Percentiles rank a stretch among this genome's conserved stretches.
These are phyloP conservation scores for Erebia palarica DNA, from an alignment of 2,888 invertebrate species.

Conservation along the genomic window DNA sequence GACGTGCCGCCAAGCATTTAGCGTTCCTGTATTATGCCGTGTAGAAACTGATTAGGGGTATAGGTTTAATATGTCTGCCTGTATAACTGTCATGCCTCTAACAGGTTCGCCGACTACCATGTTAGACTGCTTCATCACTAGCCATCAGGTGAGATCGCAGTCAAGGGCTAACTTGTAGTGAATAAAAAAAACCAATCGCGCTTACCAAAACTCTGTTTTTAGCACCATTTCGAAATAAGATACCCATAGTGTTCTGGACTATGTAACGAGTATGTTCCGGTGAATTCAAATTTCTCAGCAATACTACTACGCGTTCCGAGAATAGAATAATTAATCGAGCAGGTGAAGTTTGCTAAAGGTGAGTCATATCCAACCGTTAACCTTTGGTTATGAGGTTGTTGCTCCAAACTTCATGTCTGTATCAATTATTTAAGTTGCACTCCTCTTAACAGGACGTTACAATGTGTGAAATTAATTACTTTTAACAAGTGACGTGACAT, in stretches of 20 bases:
- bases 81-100: too few relatives aligned
- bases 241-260: neutral
- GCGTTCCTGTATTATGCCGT: too few relatives aligned
- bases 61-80: too few relatives aligned
- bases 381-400: constrained; percentile 35
- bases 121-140: too few relatives aligned
- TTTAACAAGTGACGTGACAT: neutral
- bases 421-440: constrained; percentile 16
- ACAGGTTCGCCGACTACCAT: too few relatives aligned
- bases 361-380: constrained; percentile 30
- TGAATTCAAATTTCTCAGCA: constrained; percentile 16
- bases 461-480: constrained; percentile 9
- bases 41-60: too few relatives aligned
- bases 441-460: constrained; percentile 7
- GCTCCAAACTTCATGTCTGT: constrained; percentile 18
- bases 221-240: neutral
- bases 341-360: constrained; percentile 29
- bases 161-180: too few relatives aligned
- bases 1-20: too few relatives aligned
- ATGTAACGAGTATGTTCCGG: constrained; percentile 14
- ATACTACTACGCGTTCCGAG: constrained; percentile 9
- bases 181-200: too few relatives aligned
- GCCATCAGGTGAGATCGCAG: too few relatives aligned
- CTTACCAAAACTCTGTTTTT: too few relatives aligned
- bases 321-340: constrained; percentile 32